Conservation (phyloP, 1,140 invertebrate species). For the Cryptotermes secundus region DNA sequence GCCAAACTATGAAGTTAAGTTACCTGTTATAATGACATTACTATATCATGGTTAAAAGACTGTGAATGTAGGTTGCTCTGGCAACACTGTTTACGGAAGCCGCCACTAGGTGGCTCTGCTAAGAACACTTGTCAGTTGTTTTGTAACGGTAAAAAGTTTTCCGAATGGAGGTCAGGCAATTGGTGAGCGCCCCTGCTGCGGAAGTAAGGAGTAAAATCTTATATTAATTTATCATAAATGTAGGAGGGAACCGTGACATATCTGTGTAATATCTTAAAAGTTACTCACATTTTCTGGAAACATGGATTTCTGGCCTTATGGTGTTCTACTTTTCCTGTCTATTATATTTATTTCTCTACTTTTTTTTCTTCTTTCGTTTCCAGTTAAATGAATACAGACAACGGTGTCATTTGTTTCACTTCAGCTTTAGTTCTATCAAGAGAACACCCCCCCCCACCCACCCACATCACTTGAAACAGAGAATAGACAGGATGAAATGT, state of each 20-base stretch:
- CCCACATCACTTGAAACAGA: too few relatives aligned
- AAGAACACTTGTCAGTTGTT: background rate
- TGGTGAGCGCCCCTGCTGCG: background rate
- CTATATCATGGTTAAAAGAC: background rate
- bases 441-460: too few relatives aligned
- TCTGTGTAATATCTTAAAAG: background rate
- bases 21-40: background rate
- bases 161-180: background rate
- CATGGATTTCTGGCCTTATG: background rate
- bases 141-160: background rate
- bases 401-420: background rate
- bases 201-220: background rate
- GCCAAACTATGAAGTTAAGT: background rate
- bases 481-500: too few relatives aligned
- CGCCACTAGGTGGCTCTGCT: background rate
- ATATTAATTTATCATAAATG: background rate
- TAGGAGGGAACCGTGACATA: background rate
- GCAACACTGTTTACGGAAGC: conserved; percentile 2
- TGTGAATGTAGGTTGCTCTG: background rate
- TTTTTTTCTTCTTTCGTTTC: background rate
- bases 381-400: background rate
- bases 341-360: background rate
- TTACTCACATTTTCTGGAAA: background rate
- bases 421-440: background rate
- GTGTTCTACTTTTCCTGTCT: background rate